Evolutionary conservation across 2,888 invertebrate genomes (phyloP), one percentile per base, ranked within the genome.

Genomic region (Invenusta paracnida): DNA sequence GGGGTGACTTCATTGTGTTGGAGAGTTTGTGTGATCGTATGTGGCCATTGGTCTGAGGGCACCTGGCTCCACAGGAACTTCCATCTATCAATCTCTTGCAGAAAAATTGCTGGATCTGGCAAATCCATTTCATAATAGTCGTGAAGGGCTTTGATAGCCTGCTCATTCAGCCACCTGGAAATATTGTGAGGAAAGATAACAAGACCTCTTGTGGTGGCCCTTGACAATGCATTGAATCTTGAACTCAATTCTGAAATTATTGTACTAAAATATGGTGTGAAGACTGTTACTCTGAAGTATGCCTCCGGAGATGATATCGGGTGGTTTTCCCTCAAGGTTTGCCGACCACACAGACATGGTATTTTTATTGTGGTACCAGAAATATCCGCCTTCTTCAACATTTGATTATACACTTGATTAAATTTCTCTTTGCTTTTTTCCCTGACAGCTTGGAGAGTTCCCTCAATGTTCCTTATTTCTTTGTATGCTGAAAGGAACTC

Each of bases 251-350:
- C 73, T 73, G 73, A 73, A 73, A 73, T 73, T 5, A 23, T 73
- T n/a, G 73, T 73, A 73, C 73, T 73, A 5, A 73, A 73, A 73
- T 73, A 73, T 23, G 73, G 73, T 23, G 5, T 73, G 23, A 73
- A 73, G 2, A 73, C 73, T 73, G 73, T 73, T 73, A 73, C 73
- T 73, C 73, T 73, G 27, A 73, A 73, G 73, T 73, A 73, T 73
- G 25, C 27, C 73, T 73, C 73, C 73, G 73, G 25, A 73, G 73
- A 73, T 73, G 17, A 73, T 73, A 73, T 73, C 73, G 73, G 73
- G 73, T 73, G 23, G 23, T 73, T 73, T 73, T 73, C 73, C 73
- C 17, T 73, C 73, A 25, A 73, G 73, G 73, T 73, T 73, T 73
- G 25, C 27, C 73, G 27, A 73, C 73, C 73, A 23, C 27, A 73